Conservation (phyloP, 1,140 invertebrate species). For the Oryctes rhinoceros region DNA sequence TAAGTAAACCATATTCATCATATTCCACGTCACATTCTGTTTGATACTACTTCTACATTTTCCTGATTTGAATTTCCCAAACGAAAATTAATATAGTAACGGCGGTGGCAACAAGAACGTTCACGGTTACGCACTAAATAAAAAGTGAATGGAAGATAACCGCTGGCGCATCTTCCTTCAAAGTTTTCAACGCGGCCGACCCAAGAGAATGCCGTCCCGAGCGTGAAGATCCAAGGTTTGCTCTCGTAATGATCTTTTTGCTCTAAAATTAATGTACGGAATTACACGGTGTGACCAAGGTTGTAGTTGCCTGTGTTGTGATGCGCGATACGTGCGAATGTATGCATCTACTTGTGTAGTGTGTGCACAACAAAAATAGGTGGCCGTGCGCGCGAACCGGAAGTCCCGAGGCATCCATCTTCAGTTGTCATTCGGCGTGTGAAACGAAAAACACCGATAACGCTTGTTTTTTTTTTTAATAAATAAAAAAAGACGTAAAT, state of each 20-base stretch:
- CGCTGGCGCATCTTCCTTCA: background rate
- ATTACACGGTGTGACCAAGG: conserved; percentile 59
- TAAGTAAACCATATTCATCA: no score
- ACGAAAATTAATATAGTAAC: background rate
- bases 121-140: background rate
- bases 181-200: background rate
- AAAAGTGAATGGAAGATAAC: conserved; percentile 22
- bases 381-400: conserved; percentile 48
- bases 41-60: background rate
- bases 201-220: conserved; percentile 4
- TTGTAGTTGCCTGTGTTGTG: conserved; percentile 38
- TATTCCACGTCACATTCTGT: no score
- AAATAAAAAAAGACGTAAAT: no score
- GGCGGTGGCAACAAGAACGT: background rate
- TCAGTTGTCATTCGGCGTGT: conserved; percentile 59
- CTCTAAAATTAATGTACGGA: conserved; percentile 53
- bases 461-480: background rate
- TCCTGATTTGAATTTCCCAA: background rate
- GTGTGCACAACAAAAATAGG: background rate
- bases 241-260: conserved; percentile 51
- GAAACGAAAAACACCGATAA: conserved; percentile 55
- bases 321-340: background rate
- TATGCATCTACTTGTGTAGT: background rate
- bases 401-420: conserved; percentile 58
- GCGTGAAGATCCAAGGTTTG: conserved; percentile 39